Conservation (phyloP, 2,888 invertebrate species). For the Gibbula magus region DNA sequence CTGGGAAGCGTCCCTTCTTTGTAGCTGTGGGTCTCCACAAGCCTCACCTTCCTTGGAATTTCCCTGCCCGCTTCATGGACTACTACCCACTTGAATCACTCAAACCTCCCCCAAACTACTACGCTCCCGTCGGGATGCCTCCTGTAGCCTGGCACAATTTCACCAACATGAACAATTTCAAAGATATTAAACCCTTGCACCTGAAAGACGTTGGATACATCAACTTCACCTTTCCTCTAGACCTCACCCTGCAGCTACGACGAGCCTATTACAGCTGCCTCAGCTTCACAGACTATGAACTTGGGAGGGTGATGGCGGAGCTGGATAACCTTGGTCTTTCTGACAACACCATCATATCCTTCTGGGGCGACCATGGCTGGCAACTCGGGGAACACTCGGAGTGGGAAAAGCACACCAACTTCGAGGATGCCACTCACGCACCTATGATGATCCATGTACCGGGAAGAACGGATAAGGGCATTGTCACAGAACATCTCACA, state of each 20-base stretch:
- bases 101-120: conserved; percentile 7
- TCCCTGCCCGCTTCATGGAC: conserved; percentile 40
- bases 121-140: conserved; percentile 26
- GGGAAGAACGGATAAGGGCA: conserved; percentile 41
- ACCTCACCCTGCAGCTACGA: conserved; percentile 34
- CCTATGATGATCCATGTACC: conserved; percentile 58
- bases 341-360: conserved; percentile 46
- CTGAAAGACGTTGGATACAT: conserved; percentile 24
- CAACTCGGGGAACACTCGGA: conserved; percentile 48
- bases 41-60: conserved; percentile 50
- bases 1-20: conserved; percentile 46
- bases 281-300: conserved; percentile 43
- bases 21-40: conserved; percentile 50
- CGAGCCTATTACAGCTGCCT: conserved; percentile 48
- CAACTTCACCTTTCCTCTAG: conserved; percentile 38
- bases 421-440: conserved; percentile 55
- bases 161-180: not conserved
- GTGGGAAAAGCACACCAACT: conserved; percentile 58
- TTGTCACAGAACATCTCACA: conserved; percentile 40
- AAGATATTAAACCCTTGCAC: conserved; percentile 29
- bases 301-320: conserved; percentile 46
- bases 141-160: conserved; percentile 17
- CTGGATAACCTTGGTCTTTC: conserved; percentile 39
- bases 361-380: conserved; percentile 52
- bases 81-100: conserved; percentile 36